phyloP scores from a whole-genome alignment of 53 echinoderm and acorn worm species.

The Stichopus horrens region DNA sequence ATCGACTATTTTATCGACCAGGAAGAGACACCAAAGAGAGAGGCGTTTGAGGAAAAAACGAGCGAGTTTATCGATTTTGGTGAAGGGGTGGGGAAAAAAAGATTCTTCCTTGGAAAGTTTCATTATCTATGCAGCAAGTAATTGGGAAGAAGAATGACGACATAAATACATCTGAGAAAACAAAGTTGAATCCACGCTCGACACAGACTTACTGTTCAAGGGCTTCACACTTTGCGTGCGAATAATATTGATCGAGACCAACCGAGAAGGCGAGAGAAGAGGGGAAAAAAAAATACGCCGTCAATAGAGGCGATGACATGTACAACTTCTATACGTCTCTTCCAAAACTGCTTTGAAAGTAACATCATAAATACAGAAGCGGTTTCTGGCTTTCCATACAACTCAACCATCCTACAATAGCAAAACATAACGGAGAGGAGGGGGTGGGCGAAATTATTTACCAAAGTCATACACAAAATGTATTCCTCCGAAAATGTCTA shows the following conservation, averaged over 20 bases:
- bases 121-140: slow-evolving; percentile 33
- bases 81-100: slow-evolving; percentile 6
- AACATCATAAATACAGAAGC: not conserved
- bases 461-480: too few relatives aligned
- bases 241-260: slow-evolving; percentile 33
- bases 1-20: slow-evolving; percentile 17
- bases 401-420: too few relatives aligned
- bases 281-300: not conserved
- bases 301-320: not conserved
- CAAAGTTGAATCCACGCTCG: slow-evolving; percentile 16
- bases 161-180: slow-evolving; percentile 37
- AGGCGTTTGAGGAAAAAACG: slow-evolving; percentile 16
- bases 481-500: too few relatives aligned
- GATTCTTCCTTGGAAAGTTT: slow-evolving; percentile 33
- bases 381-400: not conserved
- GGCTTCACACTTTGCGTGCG: slow-evolving; percentile 50
- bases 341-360: not conserved
- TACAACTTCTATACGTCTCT: not conserved
- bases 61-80: slow-evolving; percentile 27
- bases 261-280: not conserved
- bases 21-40: slow-evolving; percentile 1
- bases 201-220: slow-evolving; percentile 41
- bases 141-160: slow-evolving; percentile 29
- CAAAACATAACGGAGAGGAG: too few relatives aligned
- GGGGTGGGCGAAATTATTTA: too few relatives aligned